Evolutionary conservation across 2,888 invertebrate species (phyloP), one percentile per base, ranked within the genome.

Genomic region (Caenorhabditis wallacei): DNA sequence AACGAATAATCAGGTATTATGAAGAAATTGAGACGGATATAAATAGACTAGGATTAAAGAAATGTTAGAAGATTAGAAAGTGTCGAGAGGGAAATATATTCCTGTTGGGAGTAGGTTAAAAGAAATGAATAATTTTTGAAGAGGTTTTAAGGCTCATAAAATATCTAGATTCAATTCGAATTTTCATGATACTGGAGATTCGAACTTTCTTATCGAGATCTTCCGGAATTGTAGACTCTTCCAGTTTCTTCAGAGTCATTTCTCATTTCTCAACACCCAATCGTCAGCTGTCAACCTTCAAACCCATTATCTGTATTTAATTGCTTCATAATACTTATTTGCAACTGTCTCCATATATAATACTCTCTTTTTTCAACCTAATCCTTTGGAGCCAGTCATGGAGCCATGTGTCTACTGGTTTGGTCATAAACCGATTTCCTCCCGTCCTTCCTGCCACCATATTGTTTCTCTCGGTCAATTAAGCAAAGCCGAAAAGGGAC

Each of bases 391-490:
- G 68, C 76, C 76, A 76, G 68, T 68, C 76, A 76, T 76, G 76
- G 76, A 76, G 78, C 78, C 78, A 78, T 69, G 69, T 78, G 78
- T 69, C 69, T 68, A 16, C 68, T 56, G 66, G 46, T 11, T 48
- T 57, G 56, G 64, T 40, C 68, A 37, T 78, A 78, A 78, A 78
- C 78, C 78, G 78, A 78, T 78, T 78, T 78, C 51, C 78, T 51
- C 18, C 68, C 13, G 30, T 59, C 59, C 43, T 59, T 26, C 56
- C 30, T 46, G 26, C 56, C 71, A 35, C 72, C 76, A 76, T 76
- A 76, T 76, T 76, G 76, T 76, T 76, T 76, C 76, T 76, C 76
- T 68, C 76, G 76, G 68, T 76, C 76, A 76, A 76, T 76, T 76
- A 76, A 76, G 76, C 76, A 76, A 76, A 76, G 76, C 76, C 76